Evolutionary conservation across 2,113 vertebrate genomes (phyloP).

Genomic region (Phrynocephalus versicolor): DNA sequence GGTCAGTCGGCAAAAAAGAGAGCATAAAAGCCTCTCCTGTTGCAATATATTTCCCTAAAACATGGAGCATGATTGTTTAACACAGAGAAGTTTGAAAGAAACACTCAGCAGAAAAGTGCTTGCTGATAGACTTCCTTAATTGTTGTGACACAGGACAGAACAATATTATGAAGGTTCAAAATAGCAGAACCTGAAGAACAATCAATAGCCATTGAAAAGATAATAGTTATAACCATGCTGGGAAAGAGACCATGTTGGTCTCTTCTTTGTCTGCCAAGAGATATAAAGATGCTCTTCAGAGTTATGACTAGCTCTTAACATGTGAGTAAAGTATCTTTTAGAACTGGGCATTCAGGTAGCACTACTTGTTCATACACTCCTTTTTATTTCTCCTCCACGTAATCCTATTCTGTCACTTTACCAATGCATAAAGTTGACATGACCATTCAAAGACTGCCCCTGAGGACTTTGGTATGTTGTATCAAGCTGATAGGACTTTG

Average conservation of each 20-base stretch:
- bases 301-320: not conserved
- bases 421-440: too few relatives aligned
- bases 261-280: conserved; percentile 59
- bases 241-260: conserved; percentile 61
- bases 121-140: conserved; percentile 57
- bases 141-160: conserved; percentile 58
- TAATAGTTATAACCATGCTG: conserved; percentile 70
- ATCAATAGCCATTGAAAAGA: conserved; percentile 72
- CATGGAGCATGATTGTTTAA: not conserved
- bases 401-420: not conserved
- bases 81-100: conserved; percentile 29
- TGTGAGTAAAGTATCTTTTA: not conserved
- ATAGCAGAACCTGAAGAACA: conserved; percentile 65
- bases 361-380: not conserved
- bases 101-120: conserved; percentile 38
- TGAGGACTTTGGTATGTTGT: too few relatives aligned
- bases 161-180: conserved; percentile 61
- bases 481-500: not conserved
- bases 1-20: conserved; percentile 62
- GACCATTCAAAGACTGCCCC: not conserved
- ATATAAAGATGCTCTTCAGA: conserved; percentile 63
- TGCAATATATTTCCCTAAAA: conserved; percentile 18
- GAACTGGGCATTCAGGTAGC: not conserved
- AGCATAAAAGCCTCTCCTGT: conserved; percentile 3
- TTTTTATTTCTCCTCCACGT: not conserved